Conservation (phyloP, 2,797 vertebrate genomes). For the Sebastolobus altivelis region DNA sequence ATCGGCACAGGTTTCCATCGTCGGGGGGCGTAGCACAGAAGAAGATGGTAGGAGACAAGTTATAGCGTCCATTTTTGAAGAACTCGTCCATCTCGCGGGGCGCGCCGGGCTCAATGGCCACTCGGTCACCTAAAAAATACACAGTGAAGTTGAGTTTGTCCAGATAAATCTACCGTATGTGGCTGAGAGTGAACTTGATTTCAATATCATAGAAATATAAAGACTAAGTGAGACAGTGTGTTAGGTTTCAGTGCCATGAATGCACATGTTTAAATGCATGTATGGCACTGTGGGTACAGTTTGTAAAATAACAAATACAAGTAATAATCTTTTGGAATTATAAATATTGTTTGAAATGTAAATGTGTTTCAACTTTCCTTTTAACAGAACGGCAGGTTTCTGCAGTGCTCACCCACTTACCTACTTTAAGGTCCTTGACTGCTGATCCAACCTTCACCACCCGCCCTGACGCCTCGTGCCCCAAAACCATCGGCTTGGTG, state of each 20-base stretch:
- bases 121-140: constrained; percentile 89
- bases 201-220: neutral
- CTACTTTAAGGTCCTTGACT: constrained; percentile 91
- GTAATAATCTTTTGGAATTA: neutral
- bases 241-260: neutral
- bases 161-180: neutral
- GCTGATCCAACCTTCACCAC: constrained; percentile 90
- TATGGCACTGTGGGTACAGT: neutral
- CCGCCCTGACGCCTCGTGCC: constrained; percentile 93
- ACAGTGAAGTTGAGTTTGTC: neutral
- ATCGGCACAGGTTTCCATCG: constrained; percentile 93
- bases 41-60: constrained; percentile 93
- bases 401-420: constrained; percentile 71
- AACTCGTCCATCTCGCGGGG: constrained; percentile 92
- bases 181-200: neutral
- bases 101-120: constrained; percentile 93
- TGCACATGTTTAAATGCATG: neutral
- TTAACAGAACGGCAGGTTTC: neutral
- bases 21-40: constrained; percentile 97
- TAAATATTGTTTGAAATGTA: neutral
- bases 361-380: neutral
- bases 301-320: neutral
- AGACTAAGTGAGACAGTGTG: neutral
- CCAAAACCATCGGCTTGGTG: constrained; percentile 92
- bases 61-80: constrained; percentile 93